phyloP scores from a whole-genome alignment of 2,888 invertebrate species.

The Latheticus oryzae region DNA sequence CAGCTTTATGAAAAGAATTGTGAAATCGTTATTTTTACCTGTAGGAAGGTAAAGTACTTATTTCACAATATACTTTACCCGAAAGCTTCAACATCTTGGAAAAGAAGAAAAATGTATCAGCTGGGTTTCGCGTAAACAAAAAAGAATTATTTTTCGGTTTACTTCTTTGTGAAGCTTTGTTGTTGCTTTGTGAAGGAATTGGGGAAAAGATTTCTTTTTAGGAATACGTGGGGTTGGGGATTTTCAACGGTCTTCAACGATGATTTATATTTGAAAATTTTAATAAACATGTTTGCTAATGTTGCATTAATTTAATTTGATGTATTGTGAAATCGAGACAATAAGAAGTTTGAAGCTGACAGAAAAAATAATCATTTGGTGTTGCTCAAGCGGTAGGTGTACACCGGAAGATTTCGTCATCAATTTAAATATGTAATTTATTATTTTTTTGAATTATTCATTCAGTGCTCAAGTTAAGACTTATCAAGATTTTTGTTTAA shows the following conservation, averaged over 20 bases:
- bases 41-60: slow-evolving; percentile 21
- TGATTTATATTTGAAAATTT: slow-evolving; percentile 3
- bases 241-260: slow-evolving; percentile 7
- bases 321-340: slow-evolving; percentile 11
- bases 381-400: slow-evolving; percentile 13
- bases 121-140: slow-evolving; percentile 23
- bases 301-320: slow-evolving; percentile 6
- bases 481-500: slow-evolving; percentile 13
- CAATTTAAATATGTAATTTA: slow-evolving; percentile 26
- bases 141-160: slow-evolving; percentile 32
- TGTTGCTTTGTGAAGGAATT: too few relatives aligned
- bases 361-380: slow-evolving; percentile 9
- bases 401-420: slow-evolving; percentile 28
- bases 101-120: slow-evolving; percentile 8
- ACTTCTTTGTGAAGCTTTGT: slow-evolving; percentile 18
- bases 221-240: slow-evolving; percentile 8
- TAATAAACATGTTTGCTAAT: slow-evolving; percentile 3
- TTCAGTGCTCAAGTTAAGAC: slow-evolving; percentile 1
- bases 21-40: slow-evolving; percentile 45
- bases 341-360: slow-evolving; percentile 10
- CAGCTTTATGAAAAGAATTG: slow-evolving; percentile 42
- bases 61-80: slow-evolving; percentile 24
- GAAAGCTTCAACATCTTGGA: slow-evolving; percentile 10
- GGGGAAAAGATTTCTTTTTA: neutral
- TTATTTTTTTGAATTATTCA: slow-evolving; percentile 29